These are phyloP conservation scores for Upupa epops DNA, from an alignment of 2,113 vertebrate genomes.

Conservation along the genomic window DNA sequence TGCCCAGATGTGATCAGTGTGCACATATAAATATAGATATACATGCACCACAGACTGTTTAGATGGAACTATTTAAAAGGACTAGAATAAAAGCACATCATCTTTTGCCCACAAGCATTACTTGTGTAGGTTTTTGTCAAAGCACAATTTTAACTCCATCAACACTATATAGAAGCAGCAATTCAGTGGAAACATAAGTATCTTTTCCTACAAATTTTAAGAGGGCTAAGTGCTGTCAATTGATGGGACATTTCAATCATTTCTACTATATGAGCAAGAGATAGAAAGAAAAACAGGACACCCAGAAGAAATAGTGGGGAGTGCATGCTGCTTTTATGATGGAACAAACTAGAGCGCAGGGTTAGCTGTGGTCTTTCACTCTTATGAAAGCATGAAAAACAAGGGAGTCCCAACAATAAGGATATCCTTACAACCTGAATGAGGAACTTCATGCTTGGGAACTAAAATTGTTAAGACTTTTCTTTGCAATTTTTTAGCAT, in stretches of 20 bases:
- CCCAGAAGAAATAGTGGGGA: background rate
- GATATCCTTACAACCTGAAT: background rate
- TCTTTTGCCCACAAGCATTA: background rate
- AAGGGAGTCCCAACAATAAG: background rate
- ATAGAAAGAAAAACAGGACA: background rate
- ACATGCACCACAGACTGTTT: background rate
- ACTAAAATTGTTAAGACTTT: background rate
- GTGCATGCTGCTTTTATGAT: background rate
- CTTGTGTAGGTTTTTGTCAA: background rate
- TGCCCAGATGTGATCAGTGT: background rate
- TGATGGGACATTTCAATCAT: background rate
- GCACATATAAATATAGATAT: background rate
- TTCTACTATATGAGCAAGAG: background rate
- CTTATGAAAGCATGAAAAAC: background rate
- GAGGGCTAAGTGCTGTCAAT: background rate
- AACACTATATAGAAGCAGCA: background rate
- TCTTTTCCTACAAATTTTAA: background rate
- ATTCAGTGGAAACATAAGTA: background rate
- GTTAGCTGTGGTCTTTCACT: background rate
- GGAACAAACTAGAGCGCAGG: background rate
- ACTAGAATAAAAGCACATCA: background rate
- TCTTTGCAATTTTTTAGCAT: background rate
- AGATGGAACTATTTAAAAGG: background rate
- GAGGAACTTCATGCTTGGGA: background rate
- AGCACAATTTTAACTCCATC: background rate